Evolutionary conservation across 2,888 invertebrate species (phyloP).

Genomic region (Thalpophila matura): DNA sequence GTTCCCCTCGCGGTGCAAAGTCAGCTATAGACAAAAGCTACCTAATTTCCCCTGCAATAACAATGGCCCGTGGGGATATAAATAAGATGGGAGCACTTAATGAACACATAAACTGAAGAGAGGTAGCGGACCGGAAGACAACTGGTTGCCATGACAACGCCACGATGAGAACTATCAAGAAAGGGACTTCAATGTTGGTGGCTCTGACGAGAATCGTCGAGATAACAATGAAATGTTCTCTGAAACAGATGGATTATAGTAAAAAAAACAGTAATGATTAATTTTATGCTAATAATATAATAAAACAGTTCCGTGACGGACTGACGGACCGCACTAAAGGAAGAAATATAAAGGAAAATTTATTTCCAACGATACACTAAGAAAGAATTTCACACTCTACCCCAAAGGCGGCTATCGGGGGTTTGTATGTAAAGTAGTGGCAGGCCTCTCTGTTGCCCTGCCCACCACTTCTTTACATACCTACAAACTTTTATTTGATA

Average conservation of each 20-base stretch:
- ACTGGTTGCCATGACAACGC: conserved; percentile 77
- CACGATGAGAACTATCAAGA: conserved; percentile 20
- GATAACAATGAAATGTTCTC: background rate
- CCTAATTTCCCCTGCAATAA: conserved; percentile 82
- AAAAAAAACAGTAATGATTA: too few relatives aligned
- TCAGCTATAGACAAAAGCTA: conserved; percentile 85
- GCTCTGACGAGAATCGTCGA: background rate
- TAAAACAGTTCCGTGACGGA: too few relatives aligned
- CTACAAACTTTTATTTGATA: too few relatives aligned
- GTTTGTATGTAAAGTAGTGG: too few relatives aligned
- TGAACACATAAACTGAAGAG: conserved; percentile 87
- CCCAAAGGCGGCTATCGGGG: too few relatives aligned
- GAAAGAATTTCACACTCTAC: too few relatives aligned
- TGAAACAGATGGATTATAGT: background rate
- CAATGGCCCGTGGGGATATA: conserved; percentile 85
- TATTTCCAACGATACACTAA: too few relatives aligned
- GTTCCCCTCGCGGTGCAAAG: conserved; percentile 71
- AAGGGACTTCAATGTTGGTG: conserved; percentile 26
- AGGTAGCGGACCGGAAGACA: conserved; percentile 76
- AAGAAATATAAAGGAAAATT: too few relatives aligned
- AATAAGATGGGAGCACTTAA: conserved; percentile 87
- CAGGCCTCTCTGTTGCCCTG: too few relatives aligned
- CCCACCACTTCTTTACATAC: too few relatives aligned
- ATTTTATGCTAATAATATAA: too few relatives aligned
- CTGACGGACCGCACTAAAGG: too few relatives aligned